Evolutionary conservation across 2,888 invertebrate genomes (phyloP).

Genomic region (Rhagonycha fulva): DNA sequence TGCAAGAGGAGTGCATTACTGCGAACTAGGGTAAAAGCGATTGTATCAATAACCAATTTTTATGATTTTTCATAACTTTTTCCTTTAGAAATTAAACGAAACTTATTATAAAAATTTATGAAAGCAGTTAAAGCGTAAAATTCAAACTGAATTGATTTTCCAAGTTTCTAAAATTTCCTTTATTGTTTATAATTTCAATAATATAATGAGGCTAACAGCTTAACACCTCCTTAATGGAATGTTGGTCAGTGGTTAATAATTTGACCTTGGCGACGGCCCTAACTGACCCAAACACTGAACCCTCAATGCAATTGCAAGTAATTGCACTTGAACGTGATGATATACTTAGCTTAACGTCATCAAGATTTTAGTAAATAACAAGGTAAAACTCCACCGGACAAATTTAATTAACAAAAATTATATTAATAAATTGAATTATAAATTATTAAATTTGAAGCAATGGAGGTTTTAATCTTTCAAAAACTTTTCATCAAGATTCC

Average conservation of each 20-base stretch:
- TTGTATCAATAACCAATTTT: neutral
- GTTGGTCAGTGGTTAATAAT: conserved; percentile 42
- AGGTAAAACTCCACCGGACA: conserved; percentile 5
- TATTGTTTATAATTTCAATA: neutral
- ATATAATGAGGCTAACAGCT: conserved; percentile 4
- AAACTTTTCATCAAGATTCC: too few relatives aligned
- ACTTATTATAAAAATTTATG: neutral
- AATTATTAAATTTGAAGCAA: neutral
- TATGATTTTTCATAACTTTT: neutral
- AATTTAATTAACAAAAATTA: neutral
- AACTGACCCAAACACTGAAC: conserved; percentile 54
- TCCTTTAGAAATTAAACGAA: neutral
- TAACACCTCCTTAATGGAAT: conserved; percentile 27
- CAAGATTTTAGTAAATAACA: conserved; percentile 16
- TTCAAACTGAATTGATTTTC: neutral
- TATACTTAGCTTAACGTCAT: conserved; percentile 28
- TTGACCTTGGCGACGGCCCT: conserved; percentile 51
- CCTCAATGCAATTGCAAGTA: conserved; percentile 50
- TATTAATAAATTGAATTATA: neutral
- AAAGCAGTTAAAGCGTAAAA: too few relatives aligned
- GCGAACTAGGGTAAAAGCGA: neutral
- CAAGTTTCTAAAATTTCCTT: neutral
- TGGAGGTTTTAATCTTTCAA: neutral
- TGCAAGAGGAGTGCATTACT: neutral
- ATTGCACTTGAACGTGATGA: conserved; percentile 47